Conservation (phyloP, 37 sponge, comb jelly and placozoan species). For the Mnemiopsis leidyi region DNA sequence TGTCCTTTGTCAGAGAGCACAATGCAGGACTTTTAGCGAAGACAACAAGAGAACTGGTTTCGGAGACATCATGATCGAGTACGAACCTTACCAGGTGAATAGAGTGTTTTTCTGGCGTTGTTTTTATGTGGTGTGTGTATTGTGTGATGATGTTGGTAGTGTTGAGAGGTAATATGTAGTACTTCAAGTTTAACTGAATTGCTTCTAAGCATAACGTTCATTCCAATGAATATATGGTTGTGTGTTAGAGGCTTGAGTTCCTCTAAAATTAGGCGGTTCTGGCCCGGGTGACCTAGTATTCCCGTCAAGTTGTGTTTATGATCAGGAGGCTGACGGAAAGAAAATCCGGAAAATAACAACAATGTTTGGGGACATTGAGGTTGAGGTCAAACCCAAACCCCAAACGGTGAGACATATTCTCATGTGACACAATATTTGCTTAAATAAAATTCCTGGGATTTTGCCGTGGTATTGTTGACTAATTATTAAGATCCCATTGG, state of each 20-base stretch:
- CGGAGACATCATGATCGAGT: constrained; percentile 25
- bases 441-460: no score
- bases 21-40: not conserved
- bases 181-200: no score
- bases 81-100: not conserved
- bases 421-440: no score
- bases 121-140: no score
- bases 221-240: no score
- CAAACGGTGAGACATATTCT: not conserved
- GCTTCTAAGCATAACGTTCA: no score
- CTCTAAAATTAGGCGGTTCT: not conserved
- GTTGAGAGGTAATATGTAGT: no score
- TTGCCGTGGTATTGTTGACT: no score
- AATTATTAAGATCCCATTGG: no score
- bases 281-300: no score
- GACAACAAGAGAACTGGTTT: not conserved
- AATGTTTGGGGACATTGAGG: constrained; percentile 28
- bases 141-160: no score
- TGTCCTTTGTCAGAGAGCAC: not conserved
- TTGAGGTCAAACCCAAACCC: constrained; percentile 36
- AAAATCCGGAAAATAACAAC: not conserved
- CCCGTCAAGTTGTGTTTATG: not conserved
- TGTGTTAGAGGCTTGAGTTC: no score
- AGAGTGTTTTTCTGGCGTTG: not conserved
- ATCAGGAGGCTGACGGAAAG: not conserved